phyloP scores from a whole-genome alignment of 2,888 invertebrate genomes.

The Poecilobothrus nobilitatus region DNA sequence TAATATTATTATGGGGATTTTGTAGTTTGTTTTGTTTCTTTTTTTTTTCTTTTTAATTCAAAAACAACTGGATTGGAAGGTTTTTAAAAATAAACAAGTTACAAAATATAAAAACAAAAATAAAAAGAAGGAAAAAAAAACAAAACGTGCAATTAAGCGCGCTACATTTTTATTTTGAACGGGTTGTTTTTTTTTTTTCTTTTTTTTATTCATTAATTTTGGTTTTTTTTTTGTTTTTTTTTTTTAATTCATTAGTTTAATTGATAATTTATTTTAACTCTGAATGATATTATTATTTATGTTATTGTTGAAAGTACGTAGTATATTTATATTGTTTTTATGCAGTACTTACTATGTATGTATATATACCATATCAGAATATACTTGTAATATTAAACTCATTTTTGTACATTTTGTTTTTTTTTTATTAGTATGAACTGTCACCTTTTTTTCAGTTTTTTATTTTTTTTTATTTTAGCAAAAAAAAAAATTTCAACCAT shows the following conservation, averaged over 20 bases:
- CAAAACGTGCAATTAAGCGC: not conserved
- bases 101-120: not conserved
- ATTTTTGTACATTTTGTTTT: too few relatives aligned
- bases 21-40: not conserved
- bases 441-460: not conserved
- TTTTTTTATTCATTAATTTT: too few relatives aligned
- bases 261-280: not conserved
- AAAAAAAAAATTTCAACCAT: too few relatives aligned
- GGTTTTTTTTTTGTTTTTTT: not conserved
- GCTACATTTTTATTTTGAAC: not conserved
- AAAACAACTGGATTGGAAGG: not conserved
- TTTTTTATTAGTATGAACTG: not conserved
- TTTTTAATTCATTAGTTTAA: conserved; percentile 4
- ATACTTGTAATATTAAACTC: too few relatives aligned
- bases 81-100: not conserved
- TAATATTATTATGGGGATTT: not conserved
- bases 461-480: too few relatives aligned
- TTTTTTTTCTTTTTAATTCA: not conserved
- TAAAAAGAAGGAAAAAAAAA: not conserved
- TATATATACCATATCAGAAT: too few relatives aligned
- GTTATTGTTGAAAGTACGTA: not conserved
- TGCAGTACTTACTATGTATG: too few relatives aligned
- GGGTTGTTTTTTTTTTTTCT: not conserved
- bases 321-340: too few relatives aligned
- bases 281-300: not conserved